phyloP scores from a whole-genome alignment of 2,113 vertebrate species.

The Hippocampus guttulatus region DNA sequence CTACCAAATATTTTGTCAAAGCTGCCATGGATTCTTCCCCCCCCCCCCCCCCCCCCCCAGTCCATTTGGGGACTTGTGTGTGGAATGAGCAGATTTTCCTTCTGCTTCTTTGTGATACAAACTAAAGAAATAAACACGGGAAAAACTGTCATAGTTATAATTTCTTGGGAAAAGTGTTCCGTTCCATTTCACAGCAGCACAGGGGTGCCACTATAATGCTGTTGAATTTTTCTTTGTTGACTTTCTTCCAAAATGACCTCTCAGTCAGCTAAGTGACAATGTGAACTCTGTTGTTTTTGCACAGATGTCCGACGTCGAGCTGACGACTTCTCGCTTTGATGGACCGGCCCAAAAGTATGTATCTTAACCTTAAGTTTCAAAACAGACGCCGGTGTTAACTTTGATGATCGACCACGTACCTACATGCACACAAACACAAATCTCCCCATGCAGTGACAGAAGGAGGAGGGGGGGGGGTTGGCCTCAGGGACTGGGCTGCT shows the following conservation, averaged over 20 bases:
- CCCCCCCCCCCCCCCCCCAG: no score
- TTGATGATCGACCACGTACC: neutral
- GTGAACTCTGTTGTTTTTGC: neutral
- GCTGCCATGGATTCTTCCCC: no score
- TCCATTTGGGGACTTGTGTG: no score
- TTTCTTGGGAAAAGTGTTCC: no score
- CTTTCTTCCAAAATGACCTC: neutral
- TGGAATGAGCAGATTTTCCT: no score
- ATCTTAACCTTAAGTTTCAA: neutral
- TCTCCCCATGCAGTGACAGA: constrained; percentile 22
- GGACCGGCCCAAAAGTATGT: constrained; percentile 38
- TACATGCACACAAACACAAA: neutral
- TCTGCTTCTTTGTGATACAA: no score
- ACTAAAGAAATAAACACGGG: no score
- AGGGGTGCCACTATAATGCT: no score
- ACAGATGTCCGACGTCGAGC: constrained; percentile 37
- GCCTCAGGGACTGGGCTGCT: constrained; percentile 47
- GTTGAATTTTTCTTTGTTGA: no score
- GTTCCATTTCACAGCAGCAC: no score
- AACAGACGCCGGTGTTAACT: neutral
- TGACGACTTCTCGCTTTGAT: constrained; percentile 31
- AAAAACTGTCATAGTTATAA: no score
- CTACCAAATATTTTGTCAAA: no score
- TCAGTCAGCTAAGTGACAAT: neutral
- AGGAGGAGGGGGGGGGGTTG: constrained; percentile 39